Conservation (phyloP, 92 coral and sea anemone genomes). For the Zoanthus gigantus region DNA sequence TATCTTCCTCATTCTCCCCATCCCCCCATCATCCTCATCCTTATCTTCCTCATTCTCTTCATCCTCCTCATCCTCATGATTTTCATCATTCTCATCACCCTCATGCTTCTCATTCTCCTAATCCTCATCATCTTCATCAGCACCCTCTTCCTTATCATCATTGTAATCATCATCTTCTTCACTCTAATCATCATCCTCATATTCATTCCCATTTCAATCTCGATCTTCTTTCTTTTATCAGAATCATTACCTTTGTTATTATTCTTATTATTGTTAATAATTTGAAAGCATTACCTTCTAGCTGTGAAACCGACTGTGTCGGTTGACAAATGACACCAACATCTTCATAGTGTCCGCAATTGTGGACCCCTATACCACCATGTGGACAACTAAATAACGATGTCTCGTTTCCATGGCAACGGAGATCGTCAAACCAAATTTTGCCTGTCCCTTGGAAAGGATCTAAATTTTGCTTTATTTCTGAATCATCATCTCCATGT, state of each 20-base stretch:
- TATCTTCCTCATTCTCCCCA: too few species aligned
- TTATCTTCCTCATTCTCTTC: too few species aligned
- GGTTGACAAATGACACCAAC: not conserved
- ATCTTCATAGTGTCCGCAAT: constrained; percentile 12
- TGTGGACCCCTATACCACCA: not conserved
- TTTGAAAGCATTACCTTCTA: too few species aligned
- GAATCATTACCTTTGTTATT: too few species aligned
- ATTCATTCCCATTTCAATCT: too few species aligned
- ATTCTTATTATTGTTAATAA: not conserved
- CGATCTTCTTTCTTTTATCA: too few species aligned
- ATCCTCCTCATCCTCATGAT: too few species aligned
- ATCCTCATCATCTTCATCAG: not conserved
- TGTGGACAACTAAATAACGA: not conserved
- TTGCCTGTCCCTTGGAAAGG: not conserved
- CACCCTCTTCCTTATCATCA: not conserved
- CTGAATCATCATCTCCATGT: not conserved
- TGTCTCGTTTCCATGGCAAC: constrained; percentile 23
- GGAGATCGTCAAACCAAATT: constrained; percentile 2
- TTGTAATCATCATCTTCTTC: not conserved
- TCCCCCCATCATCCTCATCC: too few species aligned
- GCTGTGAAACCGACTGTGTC: too few species aligned
- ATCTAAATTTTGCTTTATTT: not conserved
- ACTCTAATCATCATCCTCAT: not conserved
- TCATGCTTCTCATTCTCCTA: too few species aligned
- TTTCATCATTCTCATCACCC: too few species aligned